phyloP scores from a whole-genome alignment of 2,888 invertebrate species.

The Agrochola litura region DNA sequence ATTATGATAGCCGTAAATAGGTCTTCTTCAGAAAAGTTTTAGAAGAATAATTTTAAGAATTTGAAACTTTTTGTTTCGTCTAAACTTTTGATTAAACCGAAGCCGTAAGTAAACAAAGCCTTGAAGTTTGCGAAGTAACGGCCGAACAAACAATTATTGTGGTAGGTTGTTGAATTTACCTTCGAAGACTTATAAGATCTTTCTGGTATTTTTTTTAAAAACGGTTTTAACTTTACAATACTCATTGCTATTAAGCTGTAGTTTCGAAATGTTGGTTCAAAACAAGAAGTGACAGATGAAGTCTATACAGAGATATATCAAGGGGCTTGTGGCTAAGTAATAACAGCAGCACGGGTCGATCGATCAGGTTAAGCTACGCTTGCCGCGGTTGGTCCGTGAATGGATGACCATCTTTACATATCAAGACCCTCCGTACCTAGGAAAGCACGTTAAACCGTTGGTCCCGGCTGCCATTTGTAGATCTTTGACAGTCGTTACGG shows the following conservation, averaged over 20 bases:
- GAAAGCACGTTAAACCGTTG: no score
- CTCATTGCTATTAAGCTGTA: background rate
- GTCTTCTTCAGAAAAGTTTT: conserved; percentile 3
- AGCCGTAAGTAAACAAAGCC: conserved; percentile 23
- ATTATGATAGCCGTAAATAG: background rate
- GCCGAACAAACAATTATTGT: conserved; percentile 4
- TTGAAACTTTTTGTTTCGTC: conserved; percentile 11
- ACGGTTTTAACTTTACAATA: background rate
- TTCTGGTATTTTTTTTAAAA: background rate
- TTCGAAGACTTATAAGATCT: background rate
- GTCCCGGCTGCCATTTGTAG: no score
- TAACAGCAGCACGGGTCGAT: no score
- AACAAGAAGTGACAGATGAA: background rate
- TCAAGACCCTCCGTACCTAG: no score
- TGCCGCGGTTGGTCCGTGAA: no score
- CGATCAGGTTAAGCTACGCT: no score
- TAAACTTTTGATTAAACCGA: conserved; percentile 30
- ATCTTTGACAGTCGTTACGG: no score
- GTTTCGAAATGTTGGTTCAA: background rate
- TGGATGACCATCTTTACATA: no score
- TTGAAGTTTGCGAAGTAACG: conserved; percentile 4
- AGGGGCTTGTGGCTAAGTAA: no score
- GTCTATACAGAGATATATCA: background rate
- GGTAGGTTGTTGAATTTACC: background rate
- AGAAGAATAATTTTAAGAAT: conserved; percentile 3